Percentiles rank a stretch among this genome's conserved stretches.
These are phyloP conservation scores for Neria commutata DNA, from an alignment of 2,888 invertebrate genomes.

Conservation along the genomic window DNA sequence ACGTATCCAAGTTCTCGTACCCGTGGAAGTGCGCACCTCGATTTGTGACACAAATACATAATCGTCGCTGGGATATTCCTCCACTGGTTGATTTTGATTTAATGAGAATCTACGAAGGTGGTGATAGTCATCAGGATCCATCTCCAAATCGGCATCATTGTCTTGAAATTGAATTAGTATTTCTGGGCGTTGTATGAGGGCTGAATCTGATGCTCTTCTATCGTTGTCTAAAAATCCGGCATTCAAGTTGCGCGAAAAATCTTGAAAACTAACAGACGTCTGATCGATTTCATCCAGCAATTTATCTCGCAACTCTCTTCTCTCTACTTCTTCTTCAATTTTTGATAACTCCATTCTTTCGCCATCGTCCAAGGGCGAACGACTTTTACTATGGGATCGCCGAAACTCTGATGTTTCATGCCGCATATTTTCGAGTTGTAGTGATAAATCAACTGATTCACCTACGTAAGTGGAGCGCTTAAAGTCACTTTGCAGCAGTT, in stretches of 20 bases:
- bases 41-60: constrained; percentile 52
- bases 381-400: constrained; percentile 55
- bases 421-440: constrained; percentile 49
- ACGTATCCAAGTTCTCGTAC: constrained; percentile 49
- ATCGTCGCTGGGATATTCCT: constrained; percentile 55
- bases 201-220: constrained; percentile 57
- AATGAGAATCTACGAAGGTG: constrained; percentile 58
- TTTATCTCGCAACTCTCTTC: constrained; percentile 48
- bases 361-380: constrained; percentile 45
- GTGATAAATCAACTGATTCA: constrained; percentile 40
- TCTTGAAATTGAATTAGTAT: constrained; percentile 40
- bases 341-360: constrained; percentile 32
- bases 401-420: constrained; percentile 51
- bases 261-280: constrained; percentile 48
- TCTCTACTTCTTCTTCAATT: constrained; percentile 42
- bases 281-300: constrained; percentile 49
- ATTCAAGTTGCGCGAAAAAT: constrained; percentile 49
- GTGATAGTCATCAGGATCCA: constrained; percentile 61
- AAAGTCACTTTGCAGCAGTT: constrained; percentile 35
- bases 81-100: constrained; percentile 52
- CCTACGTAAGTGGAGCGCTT: constrained; percentile 42
- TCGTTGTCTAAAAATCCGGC: constrained; percentile 52
- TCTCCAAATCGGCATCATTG: constrained; percentile 32
- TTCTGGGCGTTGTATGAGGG: constrained; percentile 46
- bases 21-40: constrained; percentile 48